Base-by-base conservation (phyloP, 2,888 invertebrate species). In the Ormyrus thymus region DNA sequence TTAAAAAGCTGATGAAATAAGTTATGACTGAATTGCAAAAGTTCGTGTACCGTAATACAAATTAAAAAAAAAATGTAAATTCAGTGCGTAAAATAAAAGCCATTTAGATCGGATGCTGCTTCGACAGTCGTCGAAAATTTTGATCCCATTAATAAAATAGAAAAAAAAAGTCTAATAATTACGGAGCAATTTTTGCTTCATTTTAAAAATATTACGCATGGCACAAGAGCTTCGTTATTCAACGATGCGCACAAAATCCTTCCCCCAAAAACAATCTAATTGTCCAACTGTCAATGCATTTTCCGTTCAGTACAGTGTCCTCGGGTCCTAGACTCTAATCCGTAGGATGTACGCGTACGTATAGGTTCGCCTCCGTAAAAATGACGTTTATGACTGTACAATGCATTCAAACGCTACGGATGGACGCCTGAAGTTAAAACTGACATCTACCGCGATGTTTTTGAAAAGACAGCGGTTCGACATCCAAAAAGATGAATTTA, bases 221-320 rank as follows among this genome's bases (percentile, higher is more conserved):
- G 73, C 68, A 78, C 71, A 72, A 68, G 43, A 53, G 61, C 15
- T 61, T 64, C 69, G 64, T 64, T 48, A 8, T 15, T 6, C 5
- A 48, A 59, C 72, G 59, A 66, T 59, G 48, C 61, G 65, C 66
- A 15, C 13, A 56, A 50, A 72, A 75, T 43, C 11, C n/a, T 13
- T 51, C 29, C 53, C 46, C 58, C 6, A 29, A 69, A 62, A 62
- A 51, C 9, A 76, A 69, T 68, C 61, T 48, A 50, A 7, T 69
- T 29, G 29, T 4, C 29, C 66, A 75, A 66, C 43, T 50, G 75
- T 69, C 59, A 55, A 61, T 69, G 56, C 46, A 29, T 13, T 29
- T 53, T 58, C n/a, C 50, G 11, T 76, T 64, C 10, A 56, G 61
- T 68, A 51, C 68, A 78, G 73, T 68, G 73, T 78, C 72, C 77